Evolutionary conservation across 2,113 vertebrate genomes (phyloP).

Genomic region (Sorex fumeus): DNA sequence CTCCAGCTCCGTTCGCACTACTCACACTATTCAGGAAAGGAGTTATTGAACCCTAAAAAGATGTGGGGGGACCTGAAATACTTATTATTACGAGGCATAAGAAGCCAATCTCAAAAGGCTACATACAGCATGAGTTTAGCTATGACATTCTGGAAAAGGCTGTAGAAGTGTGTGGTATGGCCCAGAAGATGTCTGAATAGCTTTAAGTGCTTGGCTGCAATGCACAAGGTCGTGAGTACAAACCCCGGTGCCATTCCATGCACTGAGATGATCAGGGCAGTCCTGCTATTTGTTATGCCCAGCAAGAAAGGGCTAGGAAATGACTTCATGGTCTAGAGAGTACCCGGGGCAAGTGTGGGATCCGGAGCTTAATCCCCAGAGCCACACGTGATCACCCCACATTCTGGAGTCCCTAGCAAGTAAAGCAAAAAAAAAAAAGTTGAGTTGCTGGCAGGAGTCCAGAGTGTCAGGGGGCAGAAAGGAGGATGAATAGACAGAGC

Average conservation of each 20-base stretch:
- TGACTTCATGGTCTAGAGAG: no score
- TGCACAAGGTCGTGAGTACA: no score
- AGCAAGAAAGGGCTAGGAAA: no score
- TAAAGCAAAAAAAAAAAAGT: not conserved
- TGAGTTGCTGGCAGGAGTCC: not conserved
- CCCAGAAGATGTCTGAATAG: no score
- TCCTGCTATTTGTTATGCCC: no score
- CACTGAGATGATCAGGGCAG: no score
- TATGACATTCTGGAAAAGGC: not conserved
- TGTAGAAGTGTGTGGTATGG: not conserved
- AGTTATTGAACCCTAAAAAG: not conserved
- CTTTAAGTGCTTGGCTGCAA: no score
- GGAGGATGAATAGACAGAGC: not conserved
- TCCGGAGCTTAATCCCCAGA: no score
- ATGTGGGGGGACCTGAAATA: not conserved
- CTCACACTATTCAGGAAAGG: not conserved
- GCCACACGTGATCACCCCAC: no score
- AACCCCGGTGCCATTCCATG: no score
- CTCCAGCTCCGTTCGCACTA: not conserved
- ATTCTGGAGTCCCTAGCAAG: no score
- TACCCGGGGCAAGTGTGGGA: no score
- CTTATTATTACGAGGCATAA: not conserved
- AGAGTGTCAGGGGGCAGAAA: not conserved
- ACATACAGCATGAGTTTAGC: not conserved
- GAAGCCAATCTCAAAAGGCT: not conserved